Conservation (phyloP, 2,888 invertebrate genomes). For the Parascotia fuliginaria region DNA sequence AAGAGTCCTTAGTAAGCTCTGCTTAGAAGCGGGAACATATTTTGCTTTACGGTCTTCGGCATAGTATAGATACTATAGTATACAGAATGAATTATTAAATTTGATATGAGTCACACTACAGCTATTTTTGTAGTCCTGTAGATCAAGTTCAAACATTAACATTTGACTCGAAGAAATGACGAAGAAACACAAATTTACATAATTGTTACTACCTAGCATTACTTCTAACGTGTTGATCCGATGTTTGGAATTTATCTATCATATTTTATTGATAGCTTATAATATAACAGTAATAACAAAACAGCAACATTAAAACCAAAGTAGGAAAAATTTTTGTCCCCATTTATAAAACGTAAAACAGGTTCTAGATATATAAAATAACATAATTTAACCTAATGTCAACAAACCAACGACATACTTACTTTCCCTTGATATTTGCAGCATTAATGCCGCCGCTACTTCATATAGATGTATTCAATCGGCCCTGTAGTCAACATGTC, state of each 20-base stretch:
- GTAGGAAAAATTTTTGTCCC: conserved; percentile 5
- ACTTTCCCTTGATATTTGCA: conserved; percentile 42
- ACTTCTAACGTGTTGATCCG: no score
- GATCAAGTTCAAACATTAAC: no score
- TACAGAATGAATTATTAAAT: no score
- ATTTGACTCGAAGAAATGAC: no score
- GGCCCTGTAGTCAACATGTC: conserved; percentile 33
- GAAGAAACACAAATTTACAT: no score
- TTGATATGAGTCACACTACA: no score
- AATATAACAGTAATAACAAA: background rate
- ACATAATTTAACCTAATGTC: conserved; percentile 21
- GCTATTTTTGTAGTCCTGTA: no score
- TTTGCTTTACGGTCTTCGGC: no score
- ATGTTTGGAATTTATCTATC: background rate
- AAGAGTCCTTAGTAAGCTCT: no score
- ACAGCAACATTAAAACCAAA: background rate
- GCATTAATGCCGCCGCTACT: conserved; percentile 29
- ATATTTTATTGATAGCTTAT: background rate
- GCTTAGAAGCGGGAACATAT: no score
- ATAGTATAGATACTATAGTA: no score
- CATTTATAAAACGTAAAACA: conserved; percentile 1
- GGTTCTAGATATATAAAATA: conserved; percentile 14
- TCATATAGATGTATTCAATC: conserved; percentile 21
- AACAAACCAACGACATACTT: conserved; percentile 25
- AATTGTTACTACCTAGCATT: no score